phyloP scores from a whole-genome alignment of 2,797 vertebrate species.

The Lepus oiostolus region DNA sequence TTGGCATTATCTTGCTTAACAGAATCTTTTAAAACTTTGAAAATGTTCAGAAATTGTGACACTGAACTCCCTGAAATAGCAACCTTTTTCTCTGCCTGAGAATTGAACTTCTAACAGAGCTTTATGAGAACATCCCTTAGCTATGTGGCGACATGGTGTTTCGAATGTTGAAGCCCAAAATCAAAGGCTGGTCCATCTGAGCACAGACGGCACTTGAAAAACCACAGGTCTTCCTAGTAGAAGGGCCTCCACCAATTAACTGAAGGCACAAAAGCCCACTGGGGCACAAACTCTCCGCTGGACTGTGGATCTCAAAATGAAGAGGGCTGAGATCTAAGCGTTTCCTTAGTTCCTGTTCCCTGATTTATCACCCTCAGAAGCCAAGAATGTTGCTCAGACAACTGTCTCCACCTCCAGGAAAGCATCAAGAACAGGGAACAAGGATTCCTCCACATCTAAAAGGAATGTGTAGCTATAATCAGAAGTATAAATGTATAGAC shows the following conservation, averaged over 20 bases:
- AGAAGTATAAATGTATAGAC: background rate
- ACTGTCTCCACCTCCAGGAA: background rate
- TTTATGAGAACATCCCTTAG: background rate
- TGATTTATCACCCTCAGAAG: background rate
- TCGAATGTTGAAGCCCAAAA: background rate
- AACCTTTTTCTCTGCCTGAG: background rate
- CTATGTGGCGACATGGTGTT: background rate
- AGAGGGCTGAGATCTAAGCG: background rate
- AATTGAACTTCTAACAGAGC: background rate
- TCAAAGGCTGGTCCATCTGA: background rate
- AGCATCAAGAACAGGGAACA: background rate
- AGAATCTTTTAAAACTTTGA: background rate
- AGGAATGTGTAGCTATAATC: background rate
- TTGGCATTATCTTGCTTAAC: background rate
- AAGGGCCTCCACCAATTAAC: background rate
- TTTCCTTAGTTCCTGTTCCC: background rate
- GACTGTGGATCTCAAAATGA: background rate
- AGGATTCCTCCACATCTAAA: background rate
- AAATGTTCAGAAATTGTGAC: background rate
- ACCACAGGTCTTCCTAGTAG: background rate
- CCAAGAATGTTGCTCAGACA: background rate
- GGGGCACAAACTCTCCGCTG: background rate
- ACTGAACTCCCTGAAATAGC: constrained; percentile 19
- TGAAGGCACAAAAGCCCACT: background rate
- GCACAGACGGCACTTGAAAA: background rate